A percentile compares a stretch with the other conserved stretches of the same genome.
Conservation (phyloP, 2,888 invertebrate genomes). For the Trichogramma dendrolimi region DNA sequence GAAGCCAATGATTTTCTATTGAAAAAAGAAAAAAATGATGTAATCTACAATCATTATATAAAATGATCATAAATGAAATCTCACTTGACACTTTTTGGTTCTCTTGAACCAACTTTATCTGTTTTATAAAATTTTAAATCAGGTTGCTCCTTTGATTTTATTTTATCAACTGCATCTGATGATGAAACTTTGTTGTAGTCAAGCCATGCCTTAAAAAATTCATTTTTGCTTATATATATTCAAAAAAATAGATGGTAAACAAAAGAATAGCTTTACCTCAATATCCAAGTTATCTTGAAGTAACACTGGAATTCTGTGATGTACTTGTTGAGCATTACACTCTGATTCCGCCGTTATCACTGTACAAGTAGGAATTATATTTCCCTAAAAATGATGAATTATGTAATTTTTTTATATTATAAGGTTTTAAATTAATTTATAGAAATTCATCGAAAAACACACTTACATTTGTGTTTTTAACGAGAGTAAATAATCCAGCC, state of each 20-base stretch:
- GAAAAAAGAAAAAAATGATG: background rate
- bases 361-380: conserved; percentile 20
- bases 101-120: conserved; percentile 19
- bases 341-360: conserved; percentile 23
- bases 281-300: conserved; percentile 13
- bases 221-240: background rate
- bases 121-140: conserved; percentile 18
- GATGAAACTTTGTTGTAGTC: conserved; percentile 19
- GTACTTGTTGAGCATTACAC: conserved; percentile 10
- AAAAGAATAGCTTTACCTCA: conserved; percentile 11
- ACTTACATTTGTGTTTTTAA: conserved; percentile 17
- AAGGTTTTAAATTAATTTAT: no score
- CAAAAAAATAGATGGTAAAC: background rate
- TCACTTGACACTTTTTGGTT: conserved; percentile 16
- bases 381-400: conserved; percentile 14
- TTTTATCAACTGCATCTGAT: conserved; percentile 15
- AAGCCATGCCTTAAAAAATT: conserved; percentile 22
- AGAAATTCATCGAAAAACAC: background rate
- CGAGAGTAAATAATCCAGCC: conserved; percentile 22
- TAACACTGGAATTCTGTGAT: conserved; percentile 21
- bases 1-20: conserved; percentile 18
- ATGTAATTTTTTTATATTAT: no score
- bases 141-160: conserved; percentile 11
- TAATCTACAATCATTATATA: background rate
- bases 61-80: background rate